Base-by-base conservation (phyloP, 2,888 invertebrate genomes). In the Thumatha senex region DNA sequence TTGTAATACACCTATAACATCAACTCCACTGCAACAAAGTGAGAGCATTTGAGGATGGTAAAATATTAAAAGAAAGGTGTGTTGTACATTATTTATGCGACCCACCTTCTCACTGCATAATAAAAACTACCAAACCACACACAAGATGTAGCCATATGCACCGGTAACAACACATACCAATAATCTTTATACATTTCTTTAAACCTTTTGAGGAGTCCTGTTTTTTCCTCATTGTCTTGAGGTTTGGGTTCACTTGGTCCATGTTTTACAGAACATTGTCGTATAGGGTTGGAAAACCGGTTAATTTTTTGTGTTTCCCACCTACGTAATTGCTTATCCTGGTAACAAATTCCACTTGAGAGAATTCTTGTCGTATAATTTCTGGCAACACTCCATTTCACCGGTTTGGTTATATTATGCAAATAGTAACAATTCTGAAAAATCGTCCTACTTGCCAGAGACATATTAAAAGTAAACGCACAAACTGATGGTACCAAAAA, bases 151-250 rank as follows among this genome's bases (percentile, higher is more conserved):
- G 94, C 93, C 43, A 96, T 76, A 86, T 99, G 99, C 2, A 99
- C 99, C 4, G 98, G 99, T 51, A 99, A 92, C 51, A 98, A 89
- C 48, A 99, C 96, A 86, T 99, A 98, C 97, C 99, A 99, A 87
- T 99, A 99, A 78, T 98, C 96, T 80, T 96, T 96, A 78, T 97
- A 97, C 95, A 98, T 96, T 74, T 95, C 92, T 82, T 98, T 98
- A 84, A 99, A 98, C 74, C 94, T 94, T 68, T 96, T 94, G 74
- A 97, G 94, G 2, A 98, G 78, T 0, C 95, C 93, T 65, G 88
- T 75, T 79, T 96, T 93, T 63, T 84, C 59, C 24, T 68, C 63
- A 4, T 70, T 63, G 34, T 72, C 72, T 35, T 59, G 58, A 14
- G 74, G 63, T 39, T 74, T 68, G 38, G 18, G 11, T 18, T 65